Evolutionary conservation across 2,797 vertebrate species (phyloP).

Genomic region (Notolepis coatsorum): DNA sequence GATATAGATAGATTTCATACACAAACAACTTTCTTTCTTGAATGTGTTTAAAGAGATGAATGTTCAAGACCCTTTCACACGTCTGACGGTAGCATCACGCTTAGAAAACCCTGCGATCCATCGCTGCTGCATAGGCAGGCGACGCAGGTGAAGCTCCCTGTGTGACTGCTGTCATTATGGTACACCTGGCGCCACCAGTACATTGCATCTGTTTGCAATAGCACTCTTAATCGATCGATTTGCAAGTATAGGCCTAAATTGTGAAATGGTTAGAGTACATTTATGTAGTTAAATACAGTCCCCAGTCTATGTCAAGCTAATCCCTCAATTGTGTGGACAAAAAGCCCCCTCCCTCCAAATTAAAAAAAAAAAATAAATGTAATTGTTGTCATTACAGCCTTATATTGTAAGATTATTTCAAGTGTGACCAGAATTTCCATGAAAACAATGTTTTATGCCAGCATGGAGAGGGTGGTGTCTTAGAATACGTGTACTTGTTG

Average conservation of each 20-base stretch:
- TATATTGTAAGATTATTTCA: too few species aligned
- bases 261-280: background rate
- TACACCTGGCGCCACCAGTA: too few species aligned
- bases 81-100: slow-evolving; percentile 72
- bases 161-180: slow-evolving; percentile 14
- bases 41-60: slow-evolving; percentile 62
- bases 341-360: too few species aligned
- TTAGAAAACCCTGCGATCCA: slow-evolving; percentile 29
- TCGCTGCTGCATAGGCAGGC: slow-evolving; percentile 32
- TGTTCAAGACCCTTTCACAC: slow-evolving; percentile 66
- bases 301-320: too few species aligned
- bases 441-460: background rate
- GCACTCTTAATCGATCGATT: slow-evolving; percentile 14
- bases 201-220: background rate
- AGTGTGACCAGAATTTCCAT: background rate
- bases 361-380: too few species aligned
- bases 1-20: slow-evolving; percentile 59
- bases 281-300: slow-evolving; percentile 3
- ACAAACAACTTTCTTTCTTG: slow-evolving; percentile 28
- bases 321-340: background rate
- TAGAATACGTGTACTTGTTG: slow-evolving; percentile 24
- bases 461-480: slow-evolving; percentile 5
- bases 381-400: too few species aligned
- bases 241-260: background rate
- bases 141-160: background rate